phyloP scores from a whole-genome alignment of 1,140 invertebrate species.

The Globodera rostochiensis region DNA sequence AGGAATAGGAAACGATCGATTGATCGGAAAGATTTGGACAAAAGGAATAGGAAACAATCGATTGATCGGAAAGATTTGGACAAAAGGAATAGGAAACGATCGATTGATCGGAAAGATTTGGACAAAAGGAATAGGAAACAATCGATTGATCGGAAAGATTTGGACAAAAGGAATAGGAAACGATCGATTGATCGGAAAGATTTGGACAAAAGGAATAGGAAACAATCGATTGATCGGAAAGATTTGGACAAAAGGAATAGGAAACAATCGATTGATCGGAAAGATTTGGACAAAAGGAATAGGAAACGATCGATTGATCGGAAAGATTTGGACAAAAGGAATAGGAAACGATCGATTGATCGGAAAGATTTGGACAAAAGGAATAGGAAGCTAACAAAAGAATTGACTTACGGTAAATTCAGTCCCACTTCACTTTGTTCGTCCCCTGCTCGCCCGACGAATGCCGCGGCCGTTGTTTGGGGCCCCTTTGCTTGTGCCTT shows the following conservation, averaged over 20 bases:
- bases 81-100: no score
- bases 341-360: not conserved
- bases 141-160: not conserved
- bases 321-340: no score
- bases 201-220: no score
- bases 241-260: no score
- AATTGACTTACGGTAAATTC: not conserved
- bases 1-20: no score
- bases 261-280: not conserved
- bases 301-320: not conserved
- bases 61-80: not conserved
- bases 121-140: no score
- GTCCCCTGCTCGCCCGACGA: not conserved
- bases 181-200: not conserved
- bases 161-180: no score
- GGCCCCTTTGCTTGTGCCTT: conserved; percentile 23
- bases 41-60: no score
- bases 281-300: no score
- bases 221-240: not conserved
- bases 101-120: not conserved
- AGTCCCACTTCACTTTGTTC: conserved; percentile 26
- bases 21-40: not conserved
- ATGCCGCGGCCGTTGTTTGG: conserved; percentile 20
- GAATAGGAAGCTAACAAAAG: no score
- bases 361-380: no score